Conservation (phyloP, 2,797 vertebrate genomes). For the Cryptoblepharus egeriae region DNA sequence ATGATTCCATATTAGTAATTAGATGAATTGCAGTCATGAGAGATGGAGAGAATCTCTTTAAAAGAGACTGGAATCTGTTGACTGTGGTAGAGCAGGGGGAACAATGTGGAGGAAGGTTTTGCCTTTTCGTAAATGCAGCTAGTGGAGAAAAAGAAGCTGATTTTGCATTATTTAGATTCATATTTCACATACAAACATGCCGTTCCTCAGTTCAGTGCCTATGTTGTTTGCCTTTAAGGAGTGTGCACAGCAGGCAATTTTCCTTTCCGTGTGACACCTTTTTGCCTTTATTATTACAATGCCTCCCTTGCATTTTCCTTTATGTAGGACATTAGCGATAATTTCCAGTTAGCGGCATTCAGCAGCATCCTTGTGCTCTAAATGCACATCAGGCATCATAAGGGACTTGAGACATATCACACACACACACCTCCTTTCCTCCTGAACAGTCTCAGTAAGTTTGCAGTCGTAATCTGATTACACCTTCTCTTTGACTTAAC, state of each 20-base stretch:
- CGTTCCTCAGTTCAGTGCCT: constrained; percentile 7
- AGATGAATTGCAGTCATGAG: not conserved
- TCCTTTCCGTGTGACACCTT: constrained; percentile 17
- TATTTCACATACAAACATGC: not conserved
- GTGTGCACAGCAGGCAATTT: not conserved
- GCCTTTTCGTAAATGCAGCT: not conserved
- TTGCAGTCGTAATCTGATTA: constrained; percentile 5
- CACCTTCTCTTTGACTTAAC: constrained; percentile 8
- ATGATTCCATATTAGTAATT: not conserved
- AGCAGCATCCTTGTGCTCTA: not conserved
- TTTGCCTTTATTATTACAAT: constrained; percentile 35
- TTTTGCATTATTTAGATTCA: constrained; percentile 2
- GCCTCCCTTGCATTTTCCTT: not conserved
- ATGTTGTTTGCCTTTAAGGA: constrained; percentile 7
- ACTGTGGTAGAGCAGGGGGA: not conserved
- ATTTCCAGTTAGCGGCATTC: not conserved
- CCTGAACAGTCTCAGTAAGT: not conserved
- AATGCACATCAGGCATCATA: not conserved
- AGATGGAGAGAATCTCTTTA: not conserved
- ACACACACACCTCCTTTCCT: not conserved
- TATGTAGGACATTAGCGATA: constrained; percentile 4
- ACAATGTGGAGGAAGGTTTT: not conserved
- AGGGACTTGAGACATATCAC: not conserved
- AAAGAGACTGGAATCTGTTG: not conserved
- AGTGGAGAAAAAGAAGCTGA: not conserved